These are phyloP conservation scores for Ferdinandea cuprea DNA, from an alignment of 2,888 invertebrate genomes.

Conservation along the genomic window DNA sequence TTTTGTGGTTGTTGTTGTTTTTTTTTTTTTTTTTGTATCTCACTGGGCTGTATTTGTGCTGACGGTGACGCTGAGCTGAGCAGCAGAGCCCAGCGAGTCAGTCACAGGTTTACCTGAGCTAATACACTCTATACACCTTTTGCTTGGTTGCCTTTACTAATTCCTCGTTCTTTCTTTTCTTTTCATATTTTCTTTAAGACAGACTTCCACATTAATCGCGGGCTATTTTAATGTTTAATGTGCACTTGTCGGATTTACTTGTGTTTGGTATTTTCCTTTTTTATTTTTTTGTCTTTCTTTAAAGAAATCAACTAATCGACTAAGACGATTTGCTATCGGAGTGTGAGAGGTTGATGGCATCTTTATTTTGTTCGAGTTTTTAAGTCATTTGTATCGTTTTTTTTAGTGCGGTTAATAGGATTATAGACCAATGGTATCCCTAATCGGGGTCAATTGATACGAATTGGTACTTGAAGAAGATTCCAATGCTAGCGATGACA, in stretches of 20 bases:
- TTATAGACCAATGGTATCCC: constrained; percentile 15
- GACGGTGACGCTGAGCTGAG: constrained; percentile 4
- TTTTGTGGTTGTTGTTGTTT: constrained; percentile 3
- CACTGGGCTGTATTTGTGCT: not conserved
- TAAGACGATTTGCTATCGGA: constrained; percentile 42
- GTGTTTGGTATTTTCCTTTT: not conserved
- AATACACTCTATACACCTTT: constrained; percentile 33
- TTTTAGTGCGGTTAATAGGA: constrained; percentile 64
- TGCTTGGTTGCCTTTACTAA: constrained; percentile 55
- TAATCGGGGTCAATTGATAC: constrained; percentile 61
- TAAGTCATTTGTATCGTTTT: constrained; percentile 51
- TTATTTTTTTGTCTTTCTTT: not conserved
- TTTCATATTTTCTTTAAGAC: constrained; percentile 38
- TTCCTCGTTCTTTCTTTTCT: constrained; percentile 31
- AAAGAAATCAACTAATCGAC: no score
- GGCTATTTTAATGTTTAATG: constrained; percentile 39
- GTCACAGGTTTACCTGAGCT: constrained; percentile 30
- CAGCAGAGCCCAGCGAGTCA: constrained; percentile 22
- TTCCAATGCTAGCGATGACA: not conserved
- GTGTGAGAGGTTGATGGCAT: constrained; percentile 54
- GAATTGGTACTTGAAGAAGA: constrained; percentile 19
- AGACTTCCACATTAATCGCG: constrained; percentile 63
- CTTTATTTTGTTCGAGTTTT: constrained; percentile 10
- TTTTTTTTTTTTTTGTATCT: not conserved
- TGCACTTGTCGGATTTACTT: constrained; percentile 69